Conservation (phyloP, 2,888 invertebrate genomes). For the Scaptomyza flava region DNA sequence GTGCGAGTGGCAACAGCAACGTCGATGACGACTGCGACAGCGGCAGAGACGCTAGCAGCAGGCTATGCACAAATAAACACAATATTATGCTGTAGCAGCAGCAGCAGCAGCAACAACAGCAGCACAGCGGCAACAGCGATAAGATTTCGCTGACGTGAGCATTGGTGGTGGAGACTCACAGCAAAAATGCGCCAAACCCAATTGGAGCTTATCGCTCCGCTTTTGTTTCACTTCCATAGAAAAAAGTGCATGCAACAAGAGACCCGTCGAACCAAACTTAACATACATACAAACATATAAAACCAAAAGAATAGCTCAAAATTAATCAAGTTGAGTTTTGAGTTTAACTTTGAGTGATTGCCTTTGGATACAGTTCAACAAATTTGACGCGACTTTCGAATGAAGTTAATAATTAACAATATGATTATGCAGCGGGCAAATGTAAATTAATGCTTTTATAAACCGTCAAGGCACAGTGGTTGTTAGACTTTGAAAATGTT, state of each 20-base stretch:
- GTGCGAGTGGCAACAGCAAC: slow-evolving; percentile 57
- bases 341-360: slow-evolving; percentile 29
- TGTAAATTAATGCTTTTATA: background rate
- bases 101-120: slow-evolving; percentile 1
- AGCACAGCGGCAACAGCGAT: slow-evolving; percentile 48
- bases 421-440: slow-evolving; percentile 2
- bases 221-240: slow-evolving; percentile 78
- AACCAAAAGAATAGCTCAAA: slow-evolving; percentile 24
- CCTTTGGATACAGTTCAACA: slow-evolving; percentile 51
- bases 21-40: slow-evolving; percentile 24
- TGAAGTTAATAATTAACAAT: background rate
- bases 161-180: slow-evolving; percentile 35
- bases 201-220: slow-evolving; percentile 78
- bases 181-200: slow-evolving; percentile 56
- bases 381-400: slow-evolving; percentile 10
- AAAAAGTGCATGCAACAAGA: slow-evolving; percentile 76
- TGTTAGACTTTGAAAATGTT: background rate
- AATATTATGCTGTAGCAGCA: slow-evolving; percentile 56
- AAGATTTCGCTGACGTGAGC: slow-evolving; percentile 79
- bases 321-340: slow-evolving; percentile 25
- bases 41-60: slow-evolving; percentile 20
- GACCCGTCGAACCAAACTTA: slow-evolving; percentile 68
- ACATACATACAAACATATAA: slow-evolving; percentile 3
- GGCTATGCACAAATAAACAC: slow-evolving; percentile 70
- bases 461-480: slow-evolving; percentile 13